phyloP scores from a whole-genome alignment of 2,797 vertebrate genomes.

The Columba guinea region DNA sequence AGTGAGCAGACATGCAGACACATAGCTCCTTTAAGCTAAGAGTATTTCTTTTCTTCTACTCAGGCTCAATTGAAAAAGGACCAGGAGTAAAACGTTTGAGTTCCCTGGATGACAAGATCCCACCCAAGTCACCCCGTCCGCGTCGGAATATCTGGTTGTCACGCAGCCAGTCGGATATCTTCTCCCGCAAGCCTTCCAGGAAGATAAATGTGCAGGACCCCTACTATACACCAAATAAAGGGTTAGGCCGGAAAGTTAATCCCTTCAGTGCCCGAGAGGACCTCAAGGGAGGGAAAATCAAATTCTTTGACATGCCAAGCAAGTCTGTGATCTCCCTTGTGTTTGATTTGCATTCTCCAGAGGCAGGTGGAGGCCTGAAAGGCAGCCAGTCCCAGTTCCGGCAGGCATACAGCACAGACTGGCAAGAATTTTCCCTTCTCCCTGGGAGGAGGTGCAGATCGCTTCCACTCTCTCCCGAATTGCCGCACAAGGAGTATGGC shows the following conservation, averaged over 20 bases:
- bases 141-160: constrained; percentile 93
- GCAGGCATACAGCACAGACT: constrained; percentile 66
- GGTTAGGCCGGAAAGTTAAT: constrained; percentile 86
- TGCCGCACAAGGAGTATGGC: constrained; percentile 81
- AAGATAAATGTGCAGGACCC: constrained; percentile 94
- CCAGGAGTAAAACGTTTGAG: constrained; percentile 91
- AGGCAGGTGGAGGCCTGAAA: constrained; percentile 74
- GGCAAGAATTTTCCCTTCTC: constrained; percentile 78
- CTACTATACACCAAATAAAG: constrained; percentile 84
- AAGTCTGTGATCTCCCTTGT: constrained; percentile 95
- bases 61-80: constrained; percentile 85
- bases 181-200: constrained; percentile 87
- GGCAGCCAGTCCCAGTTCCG: constrained; percentile 65
- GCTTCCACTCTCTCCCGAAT: constrained; percentile 88
- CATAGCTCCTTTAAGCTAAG: neutral
- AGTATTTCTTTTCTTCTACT: constrained; percentile 14
- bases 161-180: constrained; percentile 96
- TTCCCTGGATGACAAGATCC: constrained; percentile 91
- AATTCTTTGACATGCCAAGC: constrained; percentile 95
- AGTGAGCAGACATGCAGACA: neutral
- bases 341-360: constrained; percentile 92
- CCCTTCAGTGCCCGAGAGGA: constrained; percentile 97
- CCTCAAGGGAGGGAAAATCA: constrained; percentile 94
- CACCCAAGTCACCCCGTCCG: constrained; percentile 92
- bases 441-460: constrained; percentile 89